Evolutionary conservation across 2,113 vertebrate genomes (phyloP), one percentile per base, ranked within the genome.

Genomic region (Corydoras sp.): DNA sequence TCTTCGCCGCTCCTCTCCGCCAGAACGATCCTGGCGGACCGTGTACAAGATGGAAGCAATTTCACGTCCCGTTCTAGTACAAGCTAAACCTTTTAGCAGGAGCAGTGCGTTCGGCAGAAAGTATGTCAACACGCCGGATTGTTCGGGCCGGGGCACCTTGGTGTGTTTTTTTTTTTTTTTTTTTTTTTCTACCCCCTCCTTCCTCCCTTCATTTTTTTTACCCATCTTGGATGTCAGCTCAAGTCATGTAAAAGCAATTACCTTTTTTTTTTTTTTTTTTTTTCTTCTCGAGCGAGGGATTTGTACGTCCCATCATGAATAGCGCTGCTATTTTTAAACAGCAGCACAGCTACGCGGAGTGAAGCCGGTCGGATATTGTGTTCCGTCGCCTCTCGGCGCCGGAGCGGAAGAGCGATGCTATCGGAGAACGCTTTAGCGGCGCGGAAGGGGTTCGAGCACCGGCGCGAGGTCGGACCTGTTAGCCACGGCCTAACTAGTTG

Each of bases 121-220:
- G 69, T 75, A 62, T 75, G 77, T 75, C 77, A 72, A 75, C 72
- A 75, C 18, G 51, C 76, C 48, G 59, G 72, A 68, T 58, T 48
- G 63, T 75, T 71, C 49, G 64, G 49, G 11, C 55, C 10, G 69
- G 65, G 77, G 56, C 69, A 79, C 77, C 77, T 72, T 69, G 69
- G 75, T 49, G 50, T 18, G 54, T 58, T 69, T 13, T 10, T 29
- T 35, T 55, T 29, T 58, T 60, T 24, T 24, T 24, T 24, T 24
- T 24, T 24, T 24, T 24, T 24, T 32, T 49, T 58, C 24, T 58
- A 32, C 32, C 61, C 53, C 18, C 18, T 2, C 18, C 18, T 24
- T 24, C 18, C 2, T 24, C 18, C 18, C 18, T 24, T 24, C 18
- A 24, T 24, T 24, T 24, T 24, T 49, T 58, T 48, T 58, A 32